Percentiles rank a stretch among this genome's conserved stretches.
These are phyloP conservation scores for Nephila pilipes DNA, from an alignment of 1,140 invertebrate genomes.

Conservation along the genomic window DNA sequence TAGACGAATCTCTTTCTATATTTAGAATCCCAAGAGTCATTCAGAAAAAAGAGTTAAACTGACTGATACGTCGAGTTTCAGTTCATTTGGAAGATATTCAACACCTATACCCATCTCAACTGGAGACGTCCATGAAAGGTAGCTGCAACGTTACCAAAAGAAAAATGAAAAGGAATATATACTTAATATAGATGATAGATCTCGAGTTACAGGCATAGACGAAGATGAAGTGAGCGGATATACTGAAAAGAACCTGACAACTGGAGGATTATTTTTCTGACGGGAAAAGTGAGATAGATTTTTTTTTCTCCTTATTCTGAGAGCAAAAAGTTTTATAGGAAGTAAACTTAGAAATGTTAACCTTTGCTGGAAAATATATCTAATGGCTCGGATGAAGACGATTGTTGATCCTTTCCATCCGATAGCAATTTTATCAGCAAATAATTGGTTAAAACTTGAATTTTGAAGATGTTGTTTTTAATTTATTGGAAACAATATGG, in stretches of 20 bases:
- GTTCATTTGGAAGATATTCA: slow-evolving; percentile 22
- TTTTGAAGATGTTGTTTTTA: too few relatives aligned
- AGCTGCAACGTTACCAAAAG: background rate
- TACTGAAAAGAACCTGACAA: slow-evolving; percentile 34
- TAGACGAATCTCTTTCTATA: background rate
- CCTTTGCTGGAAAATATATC: too few relatives aligned
- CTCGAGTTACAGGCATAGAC: slow-evolving; percentile 33
- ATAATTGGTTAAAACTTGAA: too few relatives aligned
- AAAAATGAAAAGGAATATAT: slow-evolving; percentile 40
- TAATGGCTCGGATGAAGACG: too few relatives aligned
- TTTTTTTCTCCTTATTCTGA: background rate
- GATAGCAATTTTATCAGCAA: too few relatives aligned
- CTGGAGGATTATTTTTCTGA: slow-evolving; percentile 15
- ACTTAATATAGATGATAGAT: slow-evolving; percentile 68
- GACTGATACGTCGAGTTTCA: slow-evolving; percentile 6
- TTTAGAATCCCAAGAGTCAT: background rate
- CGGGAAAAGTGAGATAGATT: too few relatives aligned
- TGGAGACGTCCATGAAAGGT: background rate
- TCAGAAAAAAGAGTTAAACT: background rate
- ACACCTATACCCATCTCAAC: background rate
- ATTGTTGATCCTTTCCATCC: too few relatives aligned
- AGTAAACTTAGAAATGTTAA: too few relatives aligned
- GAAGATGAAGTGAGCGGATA: slow-evolving; percentile 17
- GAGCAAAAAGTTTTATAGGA: background rate
- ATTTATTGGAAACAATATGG: too few relatives aligned